These are phyloP conservation scores for Andricus curvator DNA, from an alignment of 2,888 invertebrate genomes.

Conservation along the genomic window DNA sequence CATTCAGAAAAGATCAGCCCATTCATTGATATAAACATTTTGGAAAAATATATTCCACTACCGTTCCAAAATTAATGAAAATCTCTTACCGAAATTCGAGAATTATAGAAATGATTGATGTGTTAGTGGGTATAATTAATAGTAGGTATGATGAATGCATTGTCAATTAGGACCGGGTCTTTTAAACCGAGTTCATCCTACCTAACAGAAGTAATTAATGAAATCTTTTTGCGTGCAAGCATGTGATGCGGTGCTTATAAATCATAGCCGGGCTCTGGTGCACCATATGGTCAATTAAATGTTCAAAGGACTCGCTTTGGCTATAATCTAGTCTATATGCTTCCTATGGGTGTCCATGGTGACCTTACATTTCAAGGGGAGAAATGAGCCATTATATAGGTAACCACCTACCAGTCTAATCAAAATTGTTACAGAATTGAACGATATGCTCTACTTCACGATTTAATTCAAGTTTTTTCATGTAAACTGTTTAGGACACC, in stretches of 20 bases:
- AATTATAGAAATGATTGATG: not conserved
- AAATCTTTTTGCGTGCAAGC: constrained; percentile 62
- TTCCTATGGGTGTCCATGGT: constrained; percentile 58
- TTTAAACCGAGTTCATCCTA: constrained; percentile 9
- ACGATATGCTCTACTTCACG: not conserved
- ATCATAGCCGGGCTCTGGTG: constrained; percentile 62
- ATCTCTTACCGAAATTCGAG: not conserved
- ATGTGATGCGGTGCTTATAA: constrained; percentile 62
- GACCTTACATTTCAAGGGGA: constrained; percentile 55
- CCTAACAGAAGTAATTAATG: constrained; percentile 64
- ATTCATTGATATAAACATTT: no score
- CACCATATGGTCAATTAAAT: constrained; percentile 66
- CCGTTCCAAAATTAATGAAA: no score
- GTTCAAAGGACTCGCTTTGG: constrained; percentile 59
- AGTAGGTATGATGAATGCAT: not conserved
- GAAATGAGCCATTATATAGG: constrained; percentile 23
- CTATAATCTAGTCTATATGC: constrained; percentile 31
- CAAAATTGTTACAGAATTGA: constrained; percentile 23
- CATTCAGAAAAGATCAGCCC: no score
- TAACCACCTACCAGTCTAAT: constrained; percentile 28
- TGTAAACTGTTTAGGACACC: no score
- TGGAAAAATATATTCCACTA: no score
- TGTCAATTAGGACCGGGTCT: constrained; percentile 25
- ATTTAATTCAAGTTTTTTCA: constrained; percentile 7
- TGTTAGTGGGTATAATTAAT: not conserved